These are phyloP conservation scores for Sisyra terminalis DNA, from an alignment of 2,888 invertebrate species.

Conservation along the genomic window DNA sequence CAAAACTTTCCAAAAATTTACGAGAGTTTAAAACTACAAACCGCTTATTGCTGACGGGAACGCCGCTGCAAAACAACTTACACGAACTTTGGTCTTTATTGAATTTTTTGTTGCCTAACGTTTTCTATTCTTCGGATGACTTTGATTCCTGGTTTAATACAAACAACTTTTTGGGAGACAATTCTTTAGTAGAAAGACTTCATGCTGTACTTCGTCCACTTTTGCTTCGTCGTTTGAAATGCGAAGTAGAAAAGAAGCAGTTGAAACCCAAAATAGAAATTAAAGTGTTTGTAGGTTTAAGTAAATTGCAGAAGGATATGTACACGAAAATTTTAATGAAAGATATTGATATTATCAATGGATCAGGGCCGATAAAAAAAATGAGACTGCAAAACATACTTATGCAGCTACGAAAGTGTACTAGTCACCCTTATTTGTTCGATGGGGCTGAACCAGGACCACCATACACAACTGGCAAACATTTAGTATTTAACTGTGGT, in stretches of 20 bases:
- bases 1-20: conserved; percentile 90
- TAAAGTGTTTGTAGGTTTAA: conserved; percentile 91
- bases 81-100: conserved; percentile 96
- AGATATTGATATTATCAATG: conserved; percentile 97
- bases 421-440: conserved; percentile 97
- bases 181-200: conserved; percentile 75
- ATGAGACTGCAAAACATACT: conserved; percentile 97
- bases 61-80: conserved; percentile 95
- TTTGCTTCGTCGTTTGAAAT: conserved; percentile 82
- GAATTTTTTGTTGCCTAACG: conserved; percentile 94
- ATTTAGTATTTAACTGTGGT: conserved; percentile 89
- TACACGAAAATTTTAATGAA: conserved; percentile 98
- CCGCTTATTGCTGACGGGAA: conserved; percentile 86
- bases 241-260: conserved; percentile 94
- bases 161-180: conserved; percentile 82
- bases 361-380: conserved; percentile 91
- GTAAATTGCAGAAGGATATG: conserved; percentile 99
- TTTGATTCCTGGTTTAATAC: conserved; percentile 99
- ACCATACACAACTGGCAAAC: conserved; percentile 92
- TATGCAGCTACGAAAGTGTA: conserved; percentile 97
- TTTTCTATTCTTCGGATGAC: conserved; percentile 94
- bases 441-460: conserved; percentile 99
- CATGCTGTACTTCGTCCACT: conserved; percentile 93
- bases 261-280: conserved; percentile 95
- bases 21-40: conserved; percentile 95